A percentile compares a stretch with the other conserved stretches of the same genome.
Conservation (phyloP, 2,888 invertebrate species). For the Caenorhabditis becei region DNA sequence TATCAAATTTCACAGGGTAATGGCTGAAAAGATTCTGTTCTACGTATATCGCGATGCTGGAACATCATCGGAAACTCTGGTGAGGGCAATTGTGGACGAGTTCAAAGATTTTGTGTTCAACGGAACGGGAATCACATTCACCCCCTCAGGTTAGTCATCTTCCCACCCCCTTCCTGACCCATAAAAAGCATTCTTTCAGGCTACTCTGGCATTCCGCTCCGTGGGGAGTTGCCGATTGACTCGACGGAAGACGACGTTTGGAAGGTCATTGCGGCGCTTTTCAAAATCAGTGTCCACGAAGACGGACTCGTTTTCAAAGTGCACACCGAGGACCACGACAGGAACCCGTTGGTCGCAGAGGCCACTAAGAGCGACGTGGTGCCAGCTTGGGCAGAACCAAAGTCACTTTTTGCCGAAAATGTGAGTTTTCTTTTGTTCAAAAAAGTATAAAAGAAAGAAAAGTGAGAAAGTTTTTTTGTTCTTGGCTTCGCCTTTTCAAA, state of each 20-base stretch:
- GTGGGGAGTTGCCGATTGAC: slow-evolving; percentile 61
- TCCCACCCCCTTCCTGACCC: not conserved
- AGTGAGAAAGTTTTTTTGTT: no score
- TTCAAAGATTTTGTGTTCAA: slow-evolving; percentile 68
- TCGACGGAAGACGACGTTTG: slow-evolving; percentile 68
- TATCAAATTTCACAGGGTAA: slow-evolving; percentile 41
- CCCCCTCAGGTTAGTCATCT: slow-evolving; percentile 55
- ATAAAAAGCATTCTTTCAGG: slow-evolving; percentile 56
- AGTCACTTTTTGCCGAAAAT: slow-evolving; percentile 57
- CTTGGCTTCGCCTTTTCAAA: no score
- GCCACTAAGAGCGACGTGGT: slow-evolving; percentile 68
- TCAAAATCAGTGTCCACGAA: slow-evolving; percentile 64
- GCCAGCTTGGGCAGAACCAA: slow-evolving; percentile 62
- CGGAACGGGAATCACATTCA: slow-evolving; percentile 52
- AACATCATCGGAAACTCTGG: slow-evolving; percentile 64
- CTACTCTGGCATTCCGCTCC: slow-evolving; percentile 70
- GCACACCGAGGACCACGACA: slow-evolving; percentile 59
- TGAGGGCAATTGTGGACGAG: slow-evolving; percentile 63
- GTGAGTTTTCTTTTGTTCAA: slow-evolving; percentile 24
- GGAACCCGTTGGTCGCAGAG: slow-evolving; percentile 66
- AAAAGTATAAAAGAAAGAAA: no score
- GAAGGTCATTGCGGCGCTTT: slow-evolving; percentile 68
- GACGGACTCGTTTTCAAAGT: slow-evolving; percentile 69
- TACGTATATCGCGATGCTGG: slow-evolving; percentile 66
- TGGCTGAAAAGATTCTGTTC: slow-evolving; percentile 62